These are phyloP conservation scores for Podiceps cristatus DNA, from an alignment of 2,113 vertebrate genomes.

Conservation along the genomic window DNA sequence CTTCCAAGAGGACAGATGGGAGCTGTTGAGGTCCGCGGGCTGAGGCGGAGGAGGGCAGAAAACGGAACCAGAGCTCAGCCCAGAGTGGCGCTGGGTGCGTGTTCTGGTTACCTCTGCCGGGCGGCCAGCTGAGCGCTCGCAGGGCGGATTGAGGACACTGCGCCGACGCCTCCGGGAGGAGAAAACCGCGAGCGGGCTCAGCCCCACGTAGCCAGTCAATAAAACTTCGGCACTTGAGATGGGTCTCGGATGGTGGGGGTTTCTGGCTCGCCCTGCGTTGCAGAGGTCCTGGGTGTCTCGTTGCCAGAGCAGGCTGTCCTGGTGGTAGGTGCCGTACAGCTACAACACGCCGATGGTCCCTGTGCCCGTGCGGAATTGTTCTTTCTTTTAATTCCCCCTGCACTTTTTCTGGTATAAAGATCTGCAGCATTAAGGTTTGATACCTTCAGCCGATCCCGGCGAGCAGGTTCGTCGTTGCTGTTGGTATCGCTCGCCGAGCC, in stretches of 20 bases:
- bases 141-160: fast-evolving
- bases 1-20: neutral
- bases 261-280: fast-evolving
- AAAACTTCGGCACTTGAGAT: neutral
- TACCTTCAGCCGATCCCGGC: fast-evolving
- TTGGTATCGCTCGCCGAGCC: fast-evolving
- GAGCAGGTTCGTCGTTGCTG: neutral
- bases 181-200: neutral
- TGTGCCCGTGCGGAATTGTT: fast-evolving
- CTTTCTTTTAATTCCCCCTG: neutral
- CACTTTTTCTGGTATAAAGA: fast-evolving
- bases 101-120: neutral
- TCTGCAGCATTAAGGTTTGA: fast-evolving
- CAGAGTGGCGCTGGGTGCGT: neutral
- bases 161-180: neutral
- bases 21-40: neutral
- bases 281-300: neutral
- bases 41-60: neutral
- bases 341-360: fast-evolving
- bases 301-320: fast-evolving
- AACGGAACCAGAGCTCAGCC: neutral
- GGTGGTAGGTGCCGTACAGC: neutral
- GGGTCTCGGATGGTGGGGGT: neutral
- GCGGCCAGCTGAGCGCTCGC: neutral
- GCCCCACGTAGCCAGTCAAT: neutral